Base-by-base conservation (phyloP, 1,140 invertebrate species). In the roundworm (Caenorhabditis elegans) region DNA sequence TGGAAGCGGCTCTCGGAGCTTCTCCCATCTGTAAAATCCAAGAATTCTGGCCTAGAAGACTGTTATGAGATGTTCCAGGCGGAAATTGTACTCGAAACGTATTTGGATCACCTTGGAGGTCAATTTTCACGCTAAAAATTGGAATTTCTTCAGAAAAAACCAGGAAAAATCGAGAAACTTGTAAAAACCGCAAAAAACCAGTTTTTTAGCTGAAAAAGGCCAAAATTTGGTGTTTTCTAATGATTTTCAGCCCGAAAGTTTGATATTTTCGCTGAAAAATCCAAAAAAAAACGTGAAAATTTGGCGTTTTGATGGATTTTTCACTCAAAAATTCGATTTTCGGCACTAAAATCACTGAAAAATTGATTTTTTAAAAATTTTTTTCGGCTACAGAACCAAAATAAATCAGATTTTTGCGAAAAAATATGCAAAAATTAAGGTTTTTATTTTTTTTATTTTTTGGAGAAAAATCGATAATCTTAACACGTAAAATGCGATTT, bases 1-100 rank as follows among this genome's bases (percentile, higher is more conserved):
- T 85, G 83, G 83, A 51, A 47, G 17, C 49, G 83, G 2, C 53
- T 85, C 78, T n/a, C 78, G 10, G 83, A 85, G 15, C 70, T 85
- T 15, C 43, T 83, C 0, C 48, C 48, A 15, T 75, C 77, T 15
- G 65, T 83, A 1, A 80, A 81, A 34, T 79, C 82, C 1, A 83
- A 83, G 22, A 53, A 65, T 49, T 85, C 83, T 5, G 83, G 82
- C 6, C 31, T 85, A 39, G 77, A 83, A 43, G 51, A 65, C 26
- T 65, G 78, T 24, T 75, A 39, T 26, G 82, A 80, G 15, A 70
- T 85, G 19, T 51, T 85, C 39, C 77, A 83, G 28, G 83, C 79
- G 15, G 83, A 85, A 77, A 55, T 79, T 19, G 70, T 47, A 8
- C 15, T 85, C 2, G 83, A 85, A 36, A 39, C 77, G 8, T 85